Evolutionary conservation across 2,888 invertebrate species (phyloP), one percentile per base, ranked within the genome.

Genomic region (Apoda limacodes): DNA sequence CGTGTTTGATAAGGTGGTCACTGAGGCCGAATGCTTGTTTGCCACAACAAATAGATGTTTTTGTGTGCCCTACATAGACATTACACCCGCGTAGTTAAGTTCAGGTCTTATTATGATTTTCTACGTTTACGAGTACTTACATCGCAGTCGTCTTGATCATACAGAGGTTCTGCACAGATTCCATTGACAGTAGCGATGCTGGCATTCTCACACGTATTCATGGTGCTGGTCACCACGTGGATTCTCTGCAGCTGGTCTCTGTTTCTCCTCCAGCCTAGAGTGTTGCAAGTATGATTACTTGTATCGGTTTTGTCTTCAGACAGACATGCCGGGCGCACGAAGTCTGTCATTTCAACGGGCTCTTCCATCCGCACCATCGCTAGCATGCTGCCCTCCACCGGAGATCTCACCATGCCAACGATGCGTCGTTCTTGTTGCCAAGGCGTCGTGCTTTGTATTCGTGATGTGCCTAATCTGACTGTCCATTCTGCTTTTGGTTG

Each of bases 401-500:
- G 94, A 1, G 93, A 93, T 46, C 93, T 92, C 9, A 92, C 88
- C 89, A 94, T 90, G 15, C 93, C 93, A 3, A 93, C 85, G 29
- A 93, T 88, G 32, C 91, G 82, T 28, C 90, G 82, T 45, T 93
- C 90, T 58, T 93, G 93, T 46, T 92, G 91, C 93, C 93, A 93
- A 0, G 95, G 94, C 1, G 93, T 87, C 1, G 88, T 87, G 37
- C 91, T 88, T 22, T 89, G 86, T 22, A 92, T 82, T 25, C 94
- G 84, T 0, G 92, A 86, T 4, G 86, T 83, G 2, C 93, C 93
- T 35, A 92, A 83, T 44, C 89, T 83, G 0, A 91, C 93, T 13
- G 87, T 85, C 94, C 94, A 94, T 60, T 93, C 92, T 0, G 92
- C 92, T 59, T 91, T 89, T 11, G 92, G 89, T 74, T 93, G 93